Base-by-base conservation (phyloP, 2,113 vertebrate species). In the Xenopus laevis region DNA sequence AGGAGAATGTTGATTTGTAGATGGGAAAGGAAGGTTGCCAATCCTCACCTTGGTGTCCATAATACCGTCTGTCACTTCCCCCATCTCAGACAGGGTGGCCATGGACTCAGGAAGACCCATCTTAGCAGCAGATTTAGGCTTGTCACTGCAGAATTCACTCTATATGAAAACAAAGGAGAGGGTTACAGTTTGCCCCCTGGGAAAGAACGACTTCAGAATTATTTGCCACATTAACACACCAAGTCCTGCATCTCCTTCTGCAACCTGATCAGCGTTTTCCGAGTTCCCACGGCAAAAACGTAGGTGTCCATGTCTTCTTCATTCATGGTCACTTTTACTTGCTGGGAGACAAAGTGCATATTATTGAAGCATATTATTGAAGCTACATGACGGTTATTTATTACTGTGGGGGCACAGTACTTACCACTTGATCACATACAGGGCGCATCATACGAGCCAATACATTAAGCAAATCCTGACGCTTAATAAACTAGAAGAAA, bases 171-270 rank as follows among this genome's bases (percentile, higher is more conserved):
- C 3, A 50, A 50, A 40, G 8, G 33, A 40, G 8, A 40, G 33
- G 33, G 33, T 40, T 40, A 40, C 8, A 40, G 33, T 40, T 9
- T 40, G 33, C 33, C 6, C 33, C 33, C 33, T 6, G 6, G 30
- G 3, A 33, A 40, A 4, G 5, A 40, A 6, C 1, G 33, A 9
- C 33, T 40, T 6, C 33, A 4, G 8, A 40, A 40, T 40, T 40
- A 40, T 40, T 40, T 40, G 6, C 33, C 33, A 16, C 5, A 50
- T 13, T 18, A 15, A 87, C 90, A 9, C 91, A 93, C 91, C 95
- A 99, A 83, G 89, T 99, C 97, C 89, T 99, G 97, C 97, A 99
- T 95, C 83, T 99, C 97, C 55, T 99, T 99, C 92, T 99, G 97
- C 68, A 98, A 87, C 55, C 93, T 87, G 18, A 93, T 92, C 92